Conservation (phyloP, 2,888 invertebrate species). For the Crocallis elinguaria region DNA sequence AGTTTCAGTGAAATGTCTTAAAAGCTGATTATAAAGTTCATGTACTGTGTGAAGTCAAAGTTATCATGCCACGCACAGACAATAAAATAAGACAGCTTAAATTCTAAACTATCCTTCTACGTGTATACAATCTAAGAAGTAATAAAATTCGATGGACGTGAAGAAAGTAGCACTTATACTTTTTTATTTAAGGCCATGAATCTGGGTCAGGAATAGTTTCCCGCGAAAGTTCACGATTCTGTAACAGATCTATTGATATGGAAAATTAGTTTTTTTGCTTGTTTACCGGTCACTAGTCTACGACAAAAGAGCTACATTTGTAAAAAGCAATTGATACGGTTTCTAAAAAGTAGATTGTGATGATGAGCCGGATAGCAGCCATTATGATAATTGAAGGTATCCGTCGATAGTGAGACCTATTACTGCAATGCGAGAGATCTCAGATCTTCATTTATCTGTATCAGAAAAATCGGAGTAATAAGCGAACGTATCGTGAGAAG, state of each 20-base stretch:
- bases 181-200: slow-evolving; percentile 47
- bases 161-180: slow-evolving; percentile 55
- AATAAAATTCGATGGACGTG: slow-evolving; percentile 46
- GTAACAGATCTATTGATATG: slow-evolving; percentile 39
- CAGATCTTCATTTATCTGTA: slow-evolving; percentile 19
- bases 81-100: too few species aligned
- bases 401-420: slow-evolving; percentile 17
- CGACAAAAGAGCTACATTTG: slow-evolving; percentile 13
- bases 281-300: background rate
- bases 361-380: slow-evolving; percentile 27
- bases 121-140: too few species aligned
- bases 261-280: slow-evolving; percentile 37
- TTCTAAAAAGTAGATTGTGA: slow-evolving; percentile 4
- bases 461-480: slow-evolving; percentile 27
- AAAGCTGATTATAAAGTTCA: too few species aligned
- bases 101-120: too few species aligned
- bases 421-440: slow-evolving; percentile 7
- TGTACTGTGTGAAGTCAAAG: too few species aligned
- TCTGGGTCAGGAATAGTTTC: slow-evolving; percentile 48
- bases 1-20: too few species aligned
- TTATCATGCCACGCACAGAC: too few species aligned
- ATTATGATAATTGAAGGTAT: slow-evolving; percentile 24
- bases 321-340: slow-evolving; percentile 16
- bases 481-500: slow-evolving; percentile 7
- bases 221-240: slow-evolving; percentile 54